These are phyloP conservation scores for Pantherophis vulpinus DNA, from an alignment of 2,797 vertebrate genomes.

Conservation along the genomic window DNA sequence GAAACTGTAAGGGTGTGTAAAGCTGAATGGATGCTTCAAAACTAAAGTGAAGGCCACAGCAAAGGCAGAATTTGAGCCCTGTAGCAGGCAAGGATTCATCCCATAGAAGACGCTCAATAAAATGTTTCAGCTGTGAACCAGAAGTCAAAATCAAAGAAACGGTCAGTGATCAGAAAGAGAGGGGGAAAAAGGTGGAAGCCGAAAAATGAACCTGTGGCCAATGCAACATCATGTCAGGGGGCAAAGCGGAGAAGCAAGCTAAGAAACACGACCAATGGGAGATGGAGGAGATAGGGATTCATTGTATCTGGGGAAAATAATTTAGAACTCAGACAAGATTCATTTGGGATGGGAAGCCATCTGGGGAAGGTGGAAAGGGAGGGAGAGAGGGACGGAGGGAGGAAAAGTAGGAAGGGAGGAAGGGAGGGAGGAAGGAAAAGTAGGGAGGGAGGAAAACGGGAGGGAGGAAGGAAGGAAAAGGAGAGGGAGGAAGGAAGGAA, in stretches of 20 bases:
- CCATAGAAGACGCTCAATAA: not conserved
- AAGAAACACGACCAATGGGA: not conserved
- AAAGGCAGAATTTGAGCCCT: not conserved
- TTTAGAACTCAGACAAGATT: not conserved
- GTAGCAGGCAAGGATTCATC: not conserved
- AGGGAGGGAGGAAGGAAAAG: no score
- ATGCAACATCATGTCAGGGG: no score
- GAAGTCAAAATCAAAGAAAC: not conserved
- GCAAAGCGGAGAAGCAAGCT: not conserved
- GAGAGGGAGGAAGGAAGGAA: no score
- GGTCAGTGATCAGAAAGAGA: no score
- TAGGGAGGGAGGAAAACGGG: not conserved
- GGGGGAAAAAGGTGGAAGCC: not conserved
- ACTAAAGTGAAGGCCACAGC: not conserved
- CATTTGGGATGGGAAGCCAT: not conserved
- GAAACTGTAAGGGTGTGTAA: not conserved
- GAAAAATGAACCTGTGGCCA: not conserved
- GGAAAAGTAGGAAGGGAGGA: no score
- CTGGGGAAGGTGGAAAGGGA: not conserved
- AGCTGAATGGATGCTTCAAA: slow-evolving; percentile 6
- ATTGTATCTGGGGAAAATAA: not conserved
- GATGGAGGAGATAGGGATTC: not conserved
- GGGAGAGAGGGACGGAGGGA: not conserved
- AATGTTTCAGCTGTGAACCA: not conserved
- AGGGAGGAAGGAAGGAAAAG: no score